phyloP scores from a whole-genome alignment of 2,797 vertebrate genomes.

The Sparidentex hasta region DNA sequence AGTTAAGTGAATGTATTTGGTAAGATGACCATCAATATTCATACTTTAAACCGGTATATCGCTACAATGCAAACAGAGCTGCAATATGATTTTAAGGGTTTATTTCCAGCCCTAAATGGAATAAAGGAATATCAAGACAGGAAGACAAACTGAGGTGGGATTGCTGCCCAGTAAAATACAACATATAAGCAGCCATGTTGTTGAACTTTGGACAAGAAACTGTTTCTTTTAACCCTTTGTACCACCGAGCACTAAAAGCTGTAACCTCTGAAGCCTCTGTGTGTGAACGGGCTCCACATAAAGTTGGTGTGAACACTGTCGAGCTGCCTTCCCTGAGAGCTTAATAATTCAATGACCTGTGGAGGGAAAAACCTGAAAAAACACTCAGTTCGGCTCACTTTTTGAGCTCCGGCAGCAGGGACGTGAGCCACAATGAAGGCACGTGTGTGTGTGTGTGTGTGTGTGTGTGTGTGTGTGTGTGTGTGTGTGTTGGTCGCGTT shows the following conservation, averaged over 20 bases:
- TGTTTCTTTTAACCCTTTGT: slow-evolving; percentile 7
- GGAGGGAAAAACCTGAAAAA: slow-evolving; percentile 25
- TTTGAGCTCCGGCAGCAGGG: slow-evolving; percentile 4
- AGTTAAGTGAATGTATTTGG: too few species aligned
- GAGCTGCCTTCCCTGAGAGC: slow-evolving; percentile 15
- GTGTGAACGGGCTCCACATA: not conserved
- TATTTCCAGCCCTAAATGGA: not conserved
- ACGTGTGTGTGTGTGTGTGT: not conserved
- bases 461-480: not conserved
- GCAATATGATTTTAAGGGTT: too few species aligned
- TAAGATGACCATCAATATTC: too few species aligned
- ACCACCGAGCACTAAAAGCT: not conserved
- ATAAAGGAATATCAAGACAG: not conserved
- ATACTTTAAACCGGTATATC: too few species aligned
- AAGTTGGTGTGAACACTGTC: slow-evolving; percentile 9
- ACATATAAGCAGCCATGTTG: not conserved
- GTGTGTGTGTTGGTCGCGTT: not conserved
- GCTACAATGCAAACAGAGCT: too few species aligned
- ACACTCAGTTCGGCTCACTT: slow-evolving; percentile 19
- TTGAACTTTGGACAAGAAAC: slow-evolving; percentile 47
- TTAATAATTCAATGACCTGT: slow-evolving; percentile 49
- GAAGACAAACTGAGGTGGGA: not conserved
- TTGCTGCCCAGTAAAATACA: not conserved
- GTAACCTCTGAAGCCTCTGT: not conserved
- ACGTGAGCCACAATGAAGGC: too few species aligned